Conservation (phyloP, 2,888 invertebrate species). For the Eumacrocentrus americanus region DNA sequence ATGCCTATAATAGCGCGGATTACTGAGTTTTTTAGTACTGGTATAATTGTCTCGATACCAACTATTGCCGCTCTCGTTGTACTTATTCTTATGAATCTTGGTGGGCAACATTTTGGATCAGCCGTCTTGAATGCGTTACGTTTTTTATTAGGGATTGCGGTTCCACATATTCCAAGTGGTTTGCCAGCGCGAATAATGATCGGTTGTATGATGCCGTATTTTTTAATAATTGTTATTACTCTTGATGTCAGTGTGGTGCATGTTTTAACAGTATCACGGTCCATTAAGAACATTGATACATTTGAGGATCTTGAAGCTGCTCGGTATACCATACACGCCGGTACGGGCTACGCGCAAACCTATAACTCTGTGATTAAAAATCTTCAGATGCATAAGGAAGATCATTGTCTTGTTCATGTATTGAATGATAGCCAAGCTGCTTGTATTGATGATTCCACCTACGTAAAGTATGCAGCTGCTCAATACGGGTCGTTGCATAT, state of each 20-base stretch:
- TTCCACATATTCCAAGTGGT: background rate
- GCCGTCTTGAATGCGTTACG: background rate
- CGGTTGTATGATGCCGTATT: background rate
- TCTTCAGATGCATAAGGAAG: background rate
- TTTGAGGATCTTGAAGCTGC: background rate
- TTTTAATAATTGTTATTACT: background rate
- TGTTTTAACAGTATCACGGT: background rate
- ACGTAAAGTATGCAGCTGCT: background rate
- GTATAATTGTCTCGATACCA: background rate
- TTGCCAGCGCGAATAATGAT: background rate
- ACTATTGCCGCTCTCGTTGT: background rate
- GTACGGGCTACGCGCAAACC: background rate
- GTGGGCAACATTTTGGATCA: background rate
- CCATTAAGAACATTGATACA: background rate
- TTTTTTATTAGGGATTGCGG: background rate
- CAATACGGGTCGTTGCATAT: background rate
- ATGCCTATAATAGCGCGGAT: background rate
- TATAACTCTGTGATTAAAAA: no score
- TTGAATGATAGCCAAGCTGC: background rate
- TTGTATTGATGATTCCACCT: background rate
- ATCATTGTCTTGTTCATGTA: background rate
- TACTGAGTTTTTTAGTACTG: background rate
- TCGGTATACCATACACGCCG: background rate
- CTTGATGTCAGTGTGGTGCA: background rate
- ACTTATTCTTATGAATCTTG: background rate